Evolutionary conservation across 2,888 invertebrate species (phyloP).

Genomic region (Julus scanicus): DNA sequence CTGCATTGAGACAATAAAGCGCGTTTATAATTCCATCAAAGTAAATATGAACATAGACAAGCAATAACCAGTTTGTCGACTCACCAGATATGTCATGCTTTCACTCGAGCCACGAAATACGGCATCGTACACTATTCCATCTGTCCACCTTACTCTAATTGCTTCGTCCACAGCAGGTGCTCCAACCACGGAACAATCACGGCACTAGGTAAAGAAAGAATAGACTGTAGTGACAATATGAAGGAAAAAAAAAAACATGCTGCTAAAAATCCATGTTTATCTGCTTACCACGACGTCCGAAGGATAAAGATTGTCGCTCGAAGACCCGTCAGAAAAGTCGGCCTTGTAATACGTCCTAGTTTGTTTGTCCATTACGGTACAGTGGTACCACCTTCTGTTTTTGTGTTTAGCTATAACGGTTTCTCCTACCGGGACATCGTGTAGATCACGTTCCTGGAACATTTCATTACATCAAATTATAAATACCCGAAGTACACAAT

Average conservation of each 20-base stretch:
- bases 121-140: slow-evolving; percentile 67
- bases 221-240: slow-evolving; percentile 25
- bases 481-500: too few relatives aligned
- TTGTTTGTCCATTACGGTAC: slow-evolving; percentile 69
- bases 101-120: slow-evolving; percentile 67
- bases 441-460: background rate
- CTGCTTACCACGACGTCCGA: slow-evolving; percentile 69
- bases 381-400: slow-evolving; percentile 73
- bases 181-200: slow-evolving; percentile 60
- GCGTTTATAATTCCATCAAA: background rate
- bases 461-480: too few relatives aligned
- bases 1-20: slow-evolving; percentile 59
- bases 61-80: slow-evolving; percentile 27
- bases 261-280: background rate
- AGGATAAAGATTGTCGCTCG: slow-evolving; percentile 72
- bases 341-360: slow-evolving; percentile 71
- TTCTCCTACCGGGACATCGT: slow-evolving; percentile 64
- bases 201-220: slow-evolving; percentile 56
- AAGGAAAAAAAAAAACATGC: background rate
- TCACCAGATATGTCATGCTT: slow-evolving; percentile 48
- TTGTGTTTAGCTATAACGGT: slow-evolving; percentile 74
- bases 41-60: background rate
- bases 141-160: slow-evolving; percentile 56
- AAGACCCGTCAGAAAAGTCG: slow-evolving; percentile 71
- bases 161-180: slow-evolving; percentile 61